Evolutionary conservation across 2,797 vertebrate species (phyloP), one percentile per base, ranked within the genome.

Genomic region (Myoxocephalus aenaeus): DNA sequence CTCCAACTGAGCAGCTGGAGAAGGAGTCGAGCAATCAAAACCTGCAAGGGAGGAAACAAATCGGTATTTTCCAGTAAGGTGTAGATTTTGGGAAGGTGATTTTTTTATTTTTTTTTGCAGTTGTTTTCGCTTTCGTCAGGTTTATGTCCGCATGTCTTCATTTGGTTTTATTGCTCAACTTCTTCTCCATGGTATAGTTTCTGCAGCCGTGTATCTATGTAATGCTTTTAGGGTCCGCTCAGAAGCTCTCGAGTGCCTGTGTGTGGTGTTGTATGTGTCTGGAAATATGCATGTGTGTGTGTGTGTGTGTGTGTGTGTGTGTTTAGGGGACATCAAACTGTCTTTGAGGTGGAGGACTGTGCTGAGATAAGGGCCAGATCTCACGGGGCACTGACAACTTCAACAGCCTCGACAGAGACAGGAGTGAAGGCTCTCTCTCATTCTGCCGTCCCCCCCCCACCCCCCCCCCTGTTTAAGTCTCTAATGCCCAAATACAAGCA

Each of bases 331-430:
- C 80, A 86, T 91, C 77, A 91, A 84, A 87, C 76, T 3, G 22
- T 71, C 83, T 90, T 89, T 91, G 87, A 92, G 90, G 89, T 89
- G 82, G 85, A 89, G 86, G 85, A 70, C 80, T 80, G 86, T 46
- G 80, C 79, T 75, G 75, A 90, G 89, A 90, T 88, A 88, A 92
- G 84, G 86, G 81, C 73, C 81, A 78, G 80, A 87, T 89, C 88
- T 89, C 87, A 57, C 9, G 65, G 86, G 83, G 79, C 78, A 70
- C 59, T 63, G 11, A 53, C 59, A 70, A 77, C 82, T 89, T 80
- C 76, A 88, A 75, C 85, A 71, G 74, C 79, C 56, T 76, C 62
- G 22, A 86, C 44, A 70, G 75, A 82, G 72, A 84, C 75, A 84
- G 80, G 76, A 82, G 75, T 71, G 75, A 87, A 82, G 79, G 58